Evolutionary conservation across 92 coral and sea anemone genomes (phyloP), one percentile per base, ranked within the genome.

Genomic region (Metridium senile): DNA sequence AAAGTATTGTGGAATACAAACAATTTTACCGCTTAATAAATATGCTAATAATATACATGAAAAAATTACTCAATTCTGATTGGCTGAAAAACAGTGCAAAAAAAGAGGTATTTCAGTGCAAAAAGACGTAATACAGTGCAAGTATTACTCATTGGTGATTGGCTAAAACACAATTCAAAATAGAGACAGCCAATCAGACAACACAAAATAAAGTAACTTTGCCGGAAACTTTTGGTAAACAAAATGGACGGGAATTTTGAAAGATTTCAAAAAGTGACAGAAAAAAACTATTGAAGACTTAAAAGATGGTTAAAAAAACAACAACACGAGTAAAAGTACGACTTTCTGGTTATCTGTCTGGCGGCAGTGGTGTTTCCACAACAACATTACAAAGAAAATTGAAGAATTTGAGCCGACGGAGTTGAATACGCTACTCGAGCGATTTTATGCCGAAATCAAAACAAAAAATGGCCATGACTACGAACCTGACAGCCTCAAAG

Each of bases 391-490:
- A 9, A 9, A 10, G 4, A 6, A 3, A 4, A n/a, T 9, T 9
- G 22, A 54, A n/a, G 4, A 9, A 9, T 21, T 8, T 54, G 22
- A 54, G 6, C 61, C 61, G 4, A 3, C 61, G 3, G 25, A 11
- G 16, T 54, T 54, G 61, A 54, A 54, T 21, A 54, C 6, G 9
- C 61, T 54, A 4, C 22, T 54, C 25, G n/a, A n/a, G n/a, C n/a
- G n/a, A 21, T 54, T 54, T 54, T 54, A 10, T 54, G 52, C 61
- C 16, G 25, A 54, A 54, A 21, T 54, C 9, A 54, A 54, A 54
- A 54, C 16, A 11, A 29, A 51, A 54, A 21, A 53, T 72, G 83
- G 69, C 26, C 65, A 77, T 30, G 75, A 67, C 66, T 2, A 43
- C 62, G 10, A 72, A 33, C 45, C 77, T 3, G 22, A 46, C 35